Conservation (phyloP, 2,888 invertebrate species). For the Danaus chrysippus region DNA sequence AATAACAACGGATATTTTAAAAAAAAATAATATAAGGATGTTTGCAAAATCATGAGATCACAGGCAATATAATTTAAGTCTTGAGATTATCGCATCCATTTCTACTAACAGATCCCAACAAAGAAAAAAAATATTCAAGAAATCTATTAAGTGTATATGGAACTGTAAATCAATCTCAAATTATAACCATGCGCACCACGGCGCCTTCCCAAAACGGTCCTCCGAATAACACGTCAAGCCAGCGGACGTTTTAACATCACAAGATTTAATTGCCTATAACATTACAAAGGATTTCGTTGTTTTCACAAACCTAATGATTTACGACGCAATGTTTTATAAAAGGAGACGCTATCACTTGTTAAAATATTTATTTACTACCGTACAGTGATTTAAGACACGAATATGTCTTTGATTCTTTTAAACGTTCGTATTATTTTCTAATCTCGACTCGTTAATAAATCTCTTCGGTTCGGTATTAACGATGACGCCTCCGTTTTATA, state of each 20-base stretch:
- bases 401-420: slow-evolving; percentile 27
- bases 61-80: no score
- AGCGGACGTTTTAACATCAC: slow-evolving; percentile 60
- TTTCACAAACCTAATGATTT: slow-evolving; percentile 71
- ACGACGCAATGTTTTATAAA: slow-evolving; percentile 44
- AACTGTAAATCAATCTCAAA: slow-evolving; percentile 68
- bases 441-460: slow-evolving; percentile 29
- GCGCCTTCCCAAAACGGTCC: slow-evolving; percentile 50
- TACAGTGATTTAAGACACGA: slow-evolving; percentile 24
- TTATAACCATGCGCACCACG: slow-evolving; percentile 53
- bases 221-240: slow-evolving; percentile 35
- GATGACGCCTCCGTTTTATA: slow-evolving; percentile 25
- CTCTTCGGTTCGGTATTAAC: slow-evolving; percentile 23
- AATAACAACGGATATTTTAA: neutral
- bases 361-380: slow-evolving; percentile 64
- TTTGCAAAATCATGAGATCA: neutral
- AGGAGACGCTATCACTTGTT: slow-evolving; percentile 43
- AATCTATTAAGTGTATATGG: slow-evolving; percentile 45
- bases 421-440: slow-evolving; percentile 26
- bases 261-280: slow-evolving; percentile 71
- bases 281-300: slow-evolving; percentile 76
- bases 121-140: slow-evolving; percentile 37
- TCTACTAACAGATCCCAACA: slow-evolving; percentile 13
- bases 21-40: neutral
- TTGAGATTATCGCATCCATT: no score